phyloP scores from a whole-genome alignment of 2,113 vertebrate species.

The Gorsachius goisagi region DNA sequence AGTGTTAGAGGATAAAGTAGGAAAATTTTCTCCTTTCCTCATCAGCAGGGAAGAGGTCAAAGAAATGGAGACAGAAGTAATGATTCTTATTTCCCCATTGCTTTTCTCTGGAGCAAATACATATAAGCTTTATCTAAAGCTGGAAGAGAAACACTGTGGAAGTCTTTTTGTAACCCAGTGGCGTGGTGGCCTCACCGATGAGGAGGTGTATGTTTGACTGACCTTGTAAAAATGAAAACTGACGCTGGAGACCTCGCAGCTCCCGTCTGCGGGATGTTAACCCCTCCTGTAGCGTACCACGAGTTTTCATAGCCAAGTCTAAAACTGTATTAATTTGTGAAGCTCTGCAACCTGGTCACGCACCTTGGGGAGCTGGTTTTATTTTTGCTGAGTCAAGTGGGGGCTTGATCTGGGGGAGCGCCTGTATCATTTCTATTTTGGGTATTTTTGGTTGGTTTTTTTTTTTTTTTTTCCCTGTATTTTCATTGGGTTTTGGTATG shows the following conservation, averaged over 20 bases:
- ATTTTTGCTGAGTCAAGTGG: background rate
- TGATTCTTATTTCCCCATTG: background rate
- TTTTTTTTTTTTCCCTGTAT: too few species aligned
- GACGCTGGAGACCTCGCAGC: background rate
- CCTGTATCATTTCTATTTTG: background rate
- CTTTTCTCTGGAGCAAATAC: background rate
- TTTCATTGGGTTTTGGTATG: fast-evolving
- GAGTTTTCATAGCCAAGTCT: background rate
- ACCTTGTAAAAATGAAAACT: background rate
- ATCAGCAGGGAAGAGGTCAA: background rate
- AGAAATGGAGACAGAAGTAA: background rate
- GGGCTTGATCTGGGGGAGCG: background rate
- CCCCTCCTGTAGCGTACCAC: fast-evolving
- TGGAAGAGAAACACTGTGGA: background rate
- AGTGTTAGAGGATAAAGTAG: background rate
- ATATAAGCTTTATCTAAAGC: background rate
- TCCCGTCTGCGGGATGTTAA: background rate
- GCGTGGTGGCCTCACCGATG: background rate
- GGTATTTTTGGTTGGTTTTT: background rate
- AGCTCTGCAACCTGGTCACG: background rate
- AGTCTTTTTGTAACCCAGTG: background rate
- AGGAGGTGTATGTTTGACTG: background rate
- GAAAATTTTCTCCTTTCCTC: background rate
- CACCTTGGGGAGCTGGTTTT: background rate
- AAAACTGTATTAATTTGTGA: background rate